Evolutionary conservation across 64 coral and sea anemone genomes (phyloP), one percentile per base, ranked within the genome.

Genomic region (Stylophora pistillata): DNA sequence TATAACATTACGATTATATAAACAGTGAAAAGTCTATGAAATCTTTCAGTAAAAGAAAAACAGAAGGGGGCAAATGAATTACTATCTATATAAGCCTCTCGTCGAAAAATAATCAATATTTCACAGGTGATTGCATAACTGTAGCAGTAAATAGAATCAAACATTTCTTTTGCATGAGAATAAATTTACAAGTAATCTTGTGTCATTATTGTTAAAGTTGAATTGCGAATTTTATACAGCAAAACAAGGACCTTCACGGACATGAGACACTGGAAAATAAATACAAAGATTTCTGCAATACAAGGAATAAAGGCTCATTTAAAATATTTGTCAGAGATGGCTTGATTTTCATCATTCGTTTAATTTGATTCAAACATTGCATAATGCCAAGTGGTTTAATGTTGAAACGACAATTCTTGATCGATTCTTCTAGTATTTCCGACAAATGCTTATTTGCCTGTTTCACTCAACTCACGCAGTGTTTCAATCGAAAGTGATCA

Each of bases 91-190:
- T 52, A 53, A 21, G 16, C 15, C 37, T 54, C 41, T 76, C 3
- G 73, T 53, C 10, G 10, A 9, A 68, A 21, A 53, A 47, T 47
- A 52, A 41, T 76, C 1, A 34, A 34, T 41, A 52, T 41, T 41
- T 52, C 41, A 76, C 73, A 53, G 73, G 33, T 76, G 73, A 76
- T 76, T 53, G 20, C 34, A 76, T 21, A 76, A 76, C 30, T 52
- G 73, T 33, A 53, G 33, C 18, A 74, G 37, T 37, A n/a, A 76
- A 76, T 41, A 76, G 17, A 41, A 15, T 41, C 20, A 54, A 76
- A 76, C n/a, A 15, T 17, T 76, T 34, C 9, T 76, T 76, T 74
- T 74, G 30, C 13, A 64, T 64, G 9, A 23, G 23, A 64, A 17
- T 21, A 9, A 12, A 25, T 25, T 26, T 11, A 68, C 5, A 25